Conservation (phyloP, 1,140 invertebrate species). For the Trachymyrmex septentrionalis region DNA sequence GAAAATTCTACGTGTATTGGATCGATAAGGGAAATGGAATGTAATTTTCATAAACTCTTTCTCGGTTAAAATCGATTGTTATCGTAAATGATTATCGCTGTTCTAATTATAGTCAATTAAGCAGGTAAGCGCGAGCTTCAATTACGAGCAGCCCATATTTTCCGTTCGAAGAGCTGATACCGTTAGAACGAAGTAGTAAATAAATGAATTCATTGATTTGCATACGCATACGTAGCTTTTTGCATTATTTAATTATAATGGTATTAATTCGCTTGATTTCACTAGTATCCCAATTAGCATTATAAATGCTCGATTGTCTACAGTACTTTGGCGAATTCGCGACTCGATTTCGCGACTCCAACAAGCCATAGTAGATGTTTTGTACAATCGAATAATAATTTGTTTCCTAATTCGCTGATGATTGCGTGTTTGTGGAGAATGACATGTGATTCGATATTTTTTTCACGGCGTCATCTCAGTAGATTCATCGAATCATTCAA, state of each 20-base stretch:
- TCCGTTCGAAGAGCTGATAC: not conserved
- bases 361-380: not conserved
- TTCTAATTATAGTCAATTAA: conserved; percentile 13
- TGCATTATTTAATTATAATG: conserved; percentile 32
- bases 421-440: not conserved
- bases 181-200: not conserved
- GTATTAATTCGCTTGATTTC: not conserved
- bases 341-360: conserved; percentile 30
- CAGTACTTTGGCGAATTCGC: not conserved
- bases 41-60: conserved; percentile 68
- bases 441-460: conserved; percentile 27
- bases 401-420: conserved; percentile 28
- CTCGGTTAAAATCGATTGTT: conserved; percentile 47
- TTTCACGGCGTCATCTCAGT: conserved; percentile 22
- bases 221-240: not conserved
- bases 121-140: not conserved
- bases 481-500: conserved; percentile 75
- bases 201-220: conserved; percentile 31
- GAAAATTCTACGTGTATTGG: conserved; percentile 70
- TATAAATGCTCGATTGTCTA: conserved; percentile 1
- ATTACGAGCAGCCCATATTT: not conserved
- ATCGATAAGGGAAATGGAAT: conserved; percentile 62
- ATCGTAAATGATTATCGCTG: not conserved
- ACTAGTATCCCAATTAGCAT: not conserved
- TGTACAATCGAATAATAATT: conserved; percentile 2